Evolutionary conservation across 2,888 invertebrate genomes (phyloP).

Genomic region (Dryococelus australis): DNA sequence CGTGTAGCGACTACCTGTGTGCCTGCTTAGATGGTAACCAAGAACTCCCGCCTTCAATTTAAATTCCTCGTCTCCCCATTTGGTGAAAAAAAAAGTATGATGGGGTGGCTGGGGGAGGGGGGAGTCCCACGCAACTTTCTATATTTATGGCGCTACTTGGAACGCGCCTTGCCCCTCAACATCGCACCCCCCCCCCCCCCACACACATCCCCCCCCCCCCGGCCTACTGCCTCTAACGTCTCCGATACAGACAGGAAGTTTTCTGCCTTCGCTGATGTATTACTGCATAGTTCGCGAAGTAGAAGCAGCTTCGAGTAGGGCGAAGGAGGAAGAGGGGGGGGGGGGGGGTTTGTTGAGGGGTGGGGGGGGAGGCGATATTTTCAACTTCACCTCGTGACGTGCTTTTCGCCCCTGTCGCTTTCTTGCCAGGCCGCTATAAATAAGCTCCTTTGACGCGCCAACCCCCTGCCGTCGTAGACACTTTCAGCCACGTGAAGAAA

Average conservation of each 20-base stretch:
- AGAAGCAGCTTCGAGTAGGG: not conserved
- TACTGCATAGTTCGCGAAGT: conserved; percentile 4
- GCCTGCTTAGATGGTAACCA: not conserved
- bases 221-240: not conserved
- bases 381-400: conserved; percentile 7
- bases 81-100: not conserved
- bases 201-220: not conserved
- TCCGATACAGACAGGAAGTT: conserved; percentile 9
- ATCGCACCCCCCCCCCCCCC: not conserved
- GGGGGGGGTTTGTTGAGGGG: not conserved
- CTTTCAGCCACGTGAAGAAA: not conserved
- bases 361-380: not conserved
- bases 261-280: not conserved
- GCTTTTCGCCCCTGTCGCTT: not conserved
- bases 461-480: not conserved
- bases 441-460: not conserved
- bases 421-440: not conserved
- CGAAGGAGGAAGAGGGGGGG: not conserved
- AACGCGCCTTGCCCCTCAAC: not conserved
- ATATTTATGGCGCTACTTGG: not conserved
- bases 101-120: not conserved
- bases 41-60: not conserved
- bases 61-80: not conserved
- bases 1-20: not conserved
- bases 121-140: not conserved